Evolutionary conservation across 2,797 vertebrate genomes (phyloP).

Genomic region (Acridotheres tristis): DNA sequence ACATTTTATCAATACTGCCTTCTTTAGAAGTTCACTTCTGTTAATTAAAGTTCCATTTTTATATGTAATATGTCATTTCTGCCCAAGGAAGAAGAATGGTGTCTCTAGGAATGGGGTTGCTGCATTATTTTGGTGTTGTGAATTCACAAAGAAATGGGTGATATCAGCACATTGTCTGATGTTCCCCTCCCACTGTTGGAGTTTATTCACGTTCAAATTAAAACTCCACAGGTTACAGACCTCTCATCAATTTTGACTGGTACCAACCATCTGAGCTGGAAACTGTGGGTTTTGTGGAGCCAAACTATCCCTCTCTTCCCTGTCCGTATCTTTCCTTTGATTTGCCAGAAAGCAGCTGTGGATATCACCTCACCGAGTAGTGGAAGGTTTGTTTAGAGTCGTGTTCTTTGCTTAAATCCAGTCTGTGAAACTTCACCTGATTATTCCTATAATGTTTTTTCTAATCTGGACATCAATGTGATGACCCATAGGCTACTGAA

Average conservation of each 20-base stretch:
- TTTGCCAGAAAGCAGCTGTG: not conserved
- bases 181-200: not conserved
- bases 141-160: not conserved
- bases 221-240: not conserved
- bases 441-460: not conserved
- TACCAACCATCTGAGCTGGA: not conserved
- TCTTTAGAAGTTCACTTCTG: slow-evolving; percentile 4
- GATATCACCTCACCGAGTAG: not conserved
- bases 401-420: not conserved
- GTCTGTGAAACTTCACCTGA: not conserved
- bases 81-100: not conserved
- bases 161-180: not conserved
- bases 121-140: not conserved
- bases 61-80: not conserved
- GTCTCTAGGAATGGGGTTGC: not conserved
- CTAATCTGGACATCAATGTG: not conserved
- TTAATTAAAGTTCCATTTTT: slow-evolving; percentile 25
- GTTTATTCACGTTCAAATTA: not conserved
- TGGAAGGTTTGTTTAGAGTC: not conserved
- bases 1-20: slow-evolving; percentile 4
- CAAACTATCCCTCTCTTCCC: not conserved
- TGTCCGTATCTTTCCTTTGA: not conserved
- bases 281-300: not conserved
- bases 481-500: not conserved
- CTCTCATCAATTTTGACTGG: not conserved